Conservation (phyloP, 1,140 invertebrate genomes). For the Scaptomyza pallida region DNA sequence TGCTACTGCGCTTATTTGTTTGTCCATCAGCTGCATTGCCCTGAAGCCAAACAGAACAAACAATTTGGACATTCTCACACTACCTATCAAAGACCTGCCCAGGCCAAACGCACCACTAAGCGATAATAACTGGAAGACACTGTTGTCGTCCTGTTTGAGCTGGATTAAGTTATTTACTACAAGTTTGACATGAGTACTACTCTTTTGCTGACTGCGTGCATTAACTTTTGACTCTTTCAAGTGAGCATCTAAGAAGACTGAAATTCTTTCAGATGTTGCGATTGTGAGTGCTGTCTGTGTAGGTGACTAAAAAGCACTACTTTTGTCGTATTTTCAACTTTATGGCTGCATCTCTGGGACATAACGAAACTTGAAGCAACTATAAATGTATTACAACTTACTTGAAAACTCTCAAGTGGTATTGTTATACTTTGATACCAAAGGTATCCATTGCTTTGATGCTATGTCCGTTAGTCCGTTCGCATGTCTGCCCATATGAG, state of each 20-base stretch:
- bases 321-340: slow-evolving; percentile 25
- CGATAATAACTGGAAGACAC: slow-evolving; percentile 37
- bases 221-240: slow-evolving; percentile 16
- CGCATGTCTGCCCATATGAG: too few relatives aligned
- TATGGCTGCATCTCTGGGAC: neutral
- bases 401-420: neutral
- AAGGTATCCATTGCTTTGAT: too few relatives aligned
- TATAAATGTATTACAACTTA: slow-evolving; percentile 8
- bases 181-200: slow-evolving; percentile 66
- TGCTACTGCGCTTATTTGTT: slow-evolving; percentile 52
- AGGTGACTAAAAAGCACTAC: slow-evolving; percentile 22
- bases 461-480: too few relatives aligned
- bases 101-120: neutral
- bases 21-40: slow-evolving; percentile 33
- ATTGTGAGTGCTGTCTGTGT: slow-evolving; percentile 10
- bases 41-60: slow-evolving; percentile 40
- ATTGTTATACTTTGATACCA: too few relatives aligned
- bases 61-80: slow-evolving; percentile 39
- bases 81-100: neutral
- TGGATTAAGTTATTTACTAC: slow-evolving; percentile 79
- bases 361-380: neutral
- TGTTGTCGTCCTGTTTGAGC: slow-evolving; percentile 52
- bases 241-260: neutral
- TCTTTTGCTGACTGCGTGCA: slow-evolving; percentile 23
- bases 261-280: neutral